Evolutionary conservation across 2,113 vertebrate species (phyloP), one percentile per base, ranked within the genome.

Genomic region (Gymnobelideus leadbeateri): DNA sequence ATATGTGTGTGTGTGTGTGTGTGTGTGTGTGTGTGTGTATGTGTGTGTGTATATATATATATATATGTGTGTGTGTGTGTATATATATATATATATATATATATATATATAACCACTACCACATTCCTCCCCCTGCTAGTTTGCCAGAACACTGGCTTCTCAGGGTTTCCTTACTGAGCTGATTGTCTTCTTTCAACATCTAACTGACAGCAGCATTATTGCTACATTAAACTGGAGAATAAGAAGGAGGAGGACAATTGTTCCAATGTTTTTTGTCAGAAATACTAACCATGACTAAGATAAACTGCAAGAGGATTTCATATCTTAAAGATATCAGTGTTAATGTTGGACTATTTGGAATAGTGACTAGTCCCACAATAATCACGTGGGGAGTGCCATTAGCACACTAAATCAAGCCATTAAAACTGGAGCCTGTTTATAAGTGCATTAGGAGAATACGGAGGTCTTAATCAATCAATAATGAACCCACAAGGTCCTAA

Each of bases 301-400:
- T 68, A 89, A 92, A 96, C 24, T 50, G 50, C 23, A 49, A 61
- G 68, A 96, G 61, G 26, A 91, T 91, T 89, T 96, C 93, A 93
- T 8, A 89, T 93, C 47, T 3, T 68, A 84, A 95, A 96, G 52
- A 49, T 23, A 94, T 37, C 8, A 11, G 5, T 8, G 54, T 54
- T 94, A 96, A 96, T 89, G 54, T 31, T 2, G 8, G 16, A 12
- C 46, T 46, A 50, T 90, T 55, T 92, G 28, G 54, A 94, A 89
- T 1, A 49, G 47, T 90, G 47, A 49, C 46, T 50, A 43, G 68
- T 31, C 6, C 47, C 89, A 37, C 89, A 92, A 89, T 89, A 91
- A 68, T 84, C 37, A 53, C 19, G 37, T 0, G 68, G 23, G 43
- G 43, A 94, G 43, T 93, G 95, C 37, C 77, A 91, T 50, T 92